Percentiles rank a stretch among this genome's conserved stretches.
These are phyloP conservation scores for Adelges cooleyi DNA, from an alignment of 1,140 invertebrate genomes.

Conservation along the genomic window DNA sequence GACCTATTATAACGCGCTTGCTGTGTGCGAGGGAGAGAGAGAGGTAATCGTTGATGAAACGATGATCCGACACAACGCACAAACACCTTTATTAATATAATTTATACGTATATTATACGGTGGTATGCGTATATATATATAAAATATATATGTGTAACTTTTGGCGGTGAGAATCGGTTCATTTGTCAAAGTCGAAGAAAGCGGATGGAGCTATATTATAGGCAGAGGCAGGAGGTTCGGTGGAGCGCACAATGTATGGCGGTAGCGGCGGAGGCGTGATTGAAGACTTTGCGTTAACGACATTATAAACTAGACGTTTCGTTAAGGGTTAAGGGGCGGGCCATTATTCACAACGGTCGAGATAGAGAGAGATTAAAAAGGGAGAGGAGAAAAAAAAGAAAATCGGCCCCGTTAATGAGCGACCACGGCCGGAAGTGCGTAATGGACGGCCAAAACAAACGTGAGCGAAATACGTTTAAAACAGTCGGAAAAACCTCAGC, in stretches of 20 bases:
- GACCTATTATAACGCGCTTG: not conserved
- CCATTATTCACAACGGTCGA: slow-evolving; percentile 5
- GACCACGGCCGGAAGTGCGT: not conserved
- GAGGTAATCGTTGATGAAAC: too few relatives aligned
- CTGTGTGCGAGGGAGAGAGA: too few relatives aligned
- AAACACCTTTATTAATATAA: too few relatives aligned
- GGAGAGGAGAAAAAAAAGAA: slow-evolving; percentile 5
- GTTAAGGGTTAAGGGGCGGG: not conserved
- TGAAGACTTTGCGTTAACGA: slow-evolving; percentile 24
- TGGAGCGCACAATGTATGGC: not conserved
- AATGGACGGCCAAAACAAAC: not conserved
- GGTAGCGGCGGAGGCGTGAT: not conserved
- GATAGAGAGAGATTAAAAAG: not conserved
- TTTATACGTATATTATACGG: too few relatives aligned
- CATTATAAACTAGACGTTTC: slow-evolving; percentile 22
- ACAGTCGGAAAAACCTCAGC: too few relatives aligned
- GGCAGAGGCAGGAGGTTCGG: too few relatives aligned
- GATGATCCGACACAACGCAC: not conserved
- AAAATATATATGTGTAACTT: not conserved
- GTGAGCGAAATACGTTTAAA: too few relatives aligned
- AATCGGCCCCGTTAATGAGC: slow-evolving; percentile 11
- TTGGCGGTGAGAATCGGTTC: not conserved
- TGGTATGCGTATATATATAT: too few relatives aligned
- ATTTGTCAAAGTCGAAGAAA: slow-evolving; percentile 11
- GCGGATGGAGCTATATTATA: too few relatives aligned